phyloP scores from a whole-genome alignment of 2,888 invertebrate species.

The Eretmocerus hayati region DNA sequence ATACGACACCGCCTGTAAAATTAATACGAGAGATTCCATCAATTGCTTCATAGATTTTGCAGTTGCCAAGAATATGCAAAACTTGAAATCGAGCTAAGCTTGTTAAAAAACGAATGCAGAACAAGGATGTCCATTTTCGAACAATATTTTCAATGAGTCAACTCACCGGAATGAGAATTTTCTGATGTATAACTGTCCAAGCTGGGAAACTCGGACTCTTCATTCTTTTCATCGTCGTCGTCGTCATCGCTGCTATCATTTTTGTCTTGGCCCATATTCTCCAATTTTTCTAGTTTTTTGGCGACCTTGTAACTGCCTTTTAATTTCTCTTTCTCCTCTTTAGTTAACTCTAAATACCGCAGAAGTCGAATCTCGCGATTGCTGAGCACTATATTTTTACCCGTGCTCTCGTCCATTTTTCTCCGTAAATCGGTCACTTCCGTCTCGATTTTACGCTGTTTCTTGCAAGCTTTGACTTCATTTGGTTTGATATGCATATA shows the following conservation, averaged over 20 bases:
- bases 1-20: conserved; percentile 52
- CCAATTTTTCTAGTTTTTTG: conserved; percentile 83
- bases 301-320: conserved; percentile 84
- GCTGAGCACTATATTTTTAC: conserved; percentile 80
- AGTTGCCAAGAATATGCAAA: too few species aligned
- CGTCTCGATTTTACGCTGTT: conserved; percentile 83
- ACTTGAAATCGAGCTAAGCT: too few species aligned
- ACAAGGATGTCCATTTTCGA: not conserved
- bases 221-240: conserved; percentile 59
- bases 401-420: conserved; percentile 70
- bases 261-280: conserved; percentile 68
- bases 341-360: conserved; percentile 82
- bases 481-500: conserved; percentile 75
- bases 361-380: conserved; percentile 85
- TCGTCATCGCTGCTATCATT: conserved; percentile 70
- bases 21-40: too few species aligned
- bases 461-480: conserved; percentile 79
- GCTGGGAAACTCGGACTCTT: conserved; percentile 62
- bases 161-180: conserved; percentile 52
- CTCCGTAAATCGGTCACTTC: conserved; percentile 81
- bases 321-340: conserved; percentile 85
- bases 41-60: too few species aligned
- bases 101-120: conserved; percentile 2
- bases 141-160: not conserved
- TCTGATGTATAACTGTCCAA: conserved; percentile 75